Evolutionary conservation across 2,113 vertebrate genomes (phyloP).

Genomic region (Chloebia gouldiae): DNA sequence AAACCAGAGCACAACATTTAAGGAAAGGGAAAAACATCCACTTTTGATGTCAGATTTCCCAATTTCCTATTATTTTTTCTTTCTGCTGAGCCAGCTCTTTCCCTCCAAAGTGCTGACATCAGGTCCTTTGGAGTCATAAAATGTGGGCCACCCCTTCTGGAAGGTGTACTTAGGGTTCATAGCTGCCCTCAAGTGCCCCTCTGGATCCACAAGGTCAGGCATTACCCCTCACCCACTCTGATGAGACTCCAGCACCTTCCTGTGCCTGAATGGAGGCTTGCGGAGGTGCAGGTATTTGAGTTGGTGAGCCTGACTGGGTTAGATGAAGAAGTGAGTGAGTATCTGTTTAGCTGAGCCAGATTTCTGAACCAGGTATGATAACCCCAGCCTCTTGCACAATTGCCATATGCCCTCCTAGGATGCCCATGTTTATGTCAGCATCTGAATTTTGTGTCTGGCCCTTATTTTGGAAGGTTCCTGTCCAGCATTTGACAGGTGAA

Average conservation of each 20-base stretch:
- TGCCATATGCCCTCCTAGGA: neutral
- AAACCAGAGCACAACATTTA: neutral
- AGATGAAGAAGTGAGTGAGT: neutral
- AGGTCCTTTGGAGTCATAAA: neutral
- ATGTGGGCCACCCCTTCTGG: fast-evolving
- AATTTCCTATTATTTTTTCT: neutral
- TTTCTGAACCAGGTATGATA: neutral
- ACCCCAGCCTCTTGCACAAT: neutral
- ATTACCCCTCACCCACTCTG: fast-evolving
- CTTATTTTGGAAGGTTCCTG: neutral
- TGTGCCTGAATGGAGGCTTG: neutral
- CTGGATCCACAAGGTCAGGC: neutral
- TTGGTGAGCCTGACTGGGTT: neutral
- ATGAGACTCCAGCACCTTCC: neutral
- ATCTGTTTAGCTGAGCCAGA: neutral
- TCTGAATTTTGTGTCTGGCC: neutral
- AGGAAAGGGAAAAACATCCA: neutral
- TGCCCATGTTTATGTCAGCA: neutral
- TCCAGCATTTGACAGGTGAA: neutral
- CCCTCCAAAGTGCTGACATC: neutral
- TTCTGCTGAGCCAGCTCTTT: neutral
- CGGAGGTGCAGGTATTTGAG: neutral
- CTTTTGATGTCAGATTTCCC: neutral
- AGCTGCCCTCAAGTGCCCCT: neutral
- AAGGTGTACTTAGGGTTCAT: neutral